These are phyloP conservation scores for Tipula helvola DNA, from an alignment of 2,888 invertebrate species.

Conservation along the genomic window DNA sequence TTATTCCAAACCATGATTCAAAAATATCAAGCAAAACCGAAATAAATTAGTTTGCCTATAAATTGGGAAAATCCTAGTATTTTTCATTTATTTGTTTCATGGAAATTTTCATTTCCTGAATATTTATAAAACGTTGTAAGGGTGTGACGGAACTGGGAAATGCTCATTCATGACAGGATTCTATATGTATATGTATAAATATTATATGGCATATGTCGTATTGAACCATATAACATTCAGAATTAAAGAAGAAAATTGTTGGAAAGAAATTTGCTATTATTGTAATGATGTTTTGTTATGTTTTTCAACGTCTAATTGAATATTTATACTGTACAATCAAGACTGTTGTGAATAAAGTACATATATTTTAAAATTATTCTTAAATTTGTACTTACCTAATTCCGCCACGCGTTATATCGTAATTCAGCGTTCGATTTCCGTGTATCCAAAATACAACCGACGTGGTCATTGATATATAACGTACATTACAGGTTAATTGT, in stretches of 20 bases:
- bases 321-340: background rate
- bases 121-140: background rate
- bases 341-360: background rate
- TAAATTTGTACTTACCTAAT: slow-evolving; percentile 31
- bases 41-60: background rate
- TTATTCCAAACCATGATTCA: background rate
- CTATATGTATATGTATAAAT: background rate
- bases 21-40: background rate
- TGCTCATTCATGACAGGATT: background rate
- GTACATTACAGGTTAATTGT: slow-evolving; percentile 41
- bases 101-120: background rate
- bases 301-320: background rate
- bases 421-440: slow-evolving; percentile 39
- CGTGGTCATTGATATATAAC: slow-evolving; percentile 40
- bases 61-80: background rate
- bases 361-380: background rate
- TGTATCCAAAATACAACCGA: slow-evolving; percentile 43
- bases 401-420: slow-evolving; percentile 40
- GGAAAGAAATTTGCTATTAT: background rate
- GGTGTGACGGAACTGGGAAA: background rate
- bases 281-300: background rate
- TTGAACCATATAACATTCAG: background rate
- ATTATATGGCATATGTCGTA: background rate
- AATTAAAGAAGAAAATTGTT: background rate
- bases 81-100: background rate